Conservation (phyloP, 1,140 invertebrate species). For the Hycleus cichorii region DNA sequence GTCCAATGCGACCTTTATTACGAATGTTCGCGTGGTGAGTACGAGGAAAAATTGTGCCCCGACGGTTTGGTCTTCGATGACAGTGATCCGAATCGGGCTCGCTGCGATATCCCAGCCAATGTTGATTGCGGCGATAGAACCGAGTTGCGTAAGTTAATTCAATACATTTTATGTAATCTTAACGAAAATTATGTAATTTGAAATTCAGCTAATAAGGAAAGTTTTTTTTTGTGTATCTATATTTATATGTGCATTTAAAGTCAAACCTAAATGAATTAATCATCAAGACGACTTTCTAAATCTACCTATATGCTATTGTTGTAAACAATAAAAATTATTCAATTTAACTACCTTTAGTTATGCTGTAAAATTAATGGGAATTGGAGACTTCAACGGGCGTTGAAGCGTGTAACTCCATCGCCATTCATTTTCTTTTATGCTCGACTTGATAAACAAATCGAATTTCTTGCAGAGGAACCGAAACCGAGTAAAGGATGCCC, state of each 20-base stretch:
- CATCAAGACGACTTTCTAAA: background rate
- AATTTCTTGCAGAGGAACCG: slow-evolving; percentile 56
- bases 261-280: background rate
- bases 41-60: slow-evolving; percentile 67
- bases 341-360: background rate
- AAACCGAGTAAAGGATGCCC: slow-evolving; percentile 65
- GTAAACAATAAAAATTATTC: background rate
- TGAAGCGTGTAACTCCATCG: background rate
- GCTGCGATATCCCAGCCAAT: slow-evolving; percentile 72
- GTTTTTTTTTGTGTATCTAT: background rate
- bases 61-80: slow-evolving; percentile 77
- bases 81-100: slow-evolving; percentile 62
- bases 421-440: background rate
- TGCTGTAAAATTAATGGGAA: background rate
- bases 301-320: background rate
- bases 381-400: background rate
- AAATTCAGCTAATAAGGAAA: background rate
- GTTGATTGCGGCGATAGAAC: slow-evolving; percentile 70
- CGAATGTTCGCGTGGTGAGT: slow-evolving; percentile 56
- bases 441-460: background rate
- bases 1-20: slow-evolving; percentile 79
- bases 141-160: slow-evolving; percentile 61
- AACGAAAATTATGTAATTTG: background rate
- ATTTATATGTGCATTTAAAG: background rate
- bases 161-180: background rate